Base-by-base conservation (phyloP, 2,888 invertebrate species). In the Barypeithes pellucidus region DNA sequence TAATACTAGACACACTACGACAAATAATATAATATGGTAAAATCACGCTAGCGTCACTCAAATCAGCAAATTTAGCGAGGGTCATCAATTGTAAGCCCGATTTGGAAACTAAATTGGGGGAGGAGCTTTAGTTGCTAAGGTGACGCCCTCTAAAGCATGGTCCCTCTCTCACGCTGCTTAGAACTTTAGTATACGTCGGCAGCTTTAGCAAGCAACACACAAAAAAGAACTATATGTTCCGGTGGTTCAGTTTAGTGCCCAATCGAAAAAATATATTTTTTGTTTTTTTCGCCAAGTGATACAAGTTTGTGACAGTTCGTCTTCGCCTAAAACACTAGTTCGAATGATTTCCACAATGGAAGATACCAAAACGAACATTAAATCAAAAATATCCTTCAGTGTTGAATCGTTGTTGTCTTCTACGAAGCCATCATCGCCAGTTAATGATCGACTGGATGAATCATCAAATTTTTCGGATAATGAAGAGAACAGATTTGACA, bases 361-460 rank as follows among this genome's bases (percentile, higher is more conserved):
- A 77, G 84, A 85, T 70, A 81, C 84, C 33, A 84, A 85, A 77
- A 83, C 83, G 39, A 82, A 82, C 69, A 83, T 89, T 81, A 91
- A 90, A 82, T 88, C 91, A 79, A 91, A 92, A 80, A 92, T 93
- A 82, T 92, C 92, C 75, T 93, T 93, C 85, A 93, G 92, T 86
- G 92, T 93, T 59, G 93, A 93, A 85, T 89, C 92, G 0, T 82
- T 93, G 20, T 83, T 93, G 39, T 86, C 68, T 11, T 67, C 71
- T 2, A 65, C 14, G 20, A 75, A 72, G 52, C 60, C 66, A 41
- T 87, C 80, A n/a, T 80, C 79, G 39, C 72, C 76, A 8, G 72
- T 65, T 67, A 79, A 76, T 16, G 59, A 75, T 5, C 60, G 57
- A 5, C 60, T 77, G 63, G 78, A 79, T 60, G 79, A 82, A 39